These are phyloP conservation scores for Fragum whitleyi DNA, from an alignment of 2,888 invertebrate species.

Conservation along the genomic window DNA sequence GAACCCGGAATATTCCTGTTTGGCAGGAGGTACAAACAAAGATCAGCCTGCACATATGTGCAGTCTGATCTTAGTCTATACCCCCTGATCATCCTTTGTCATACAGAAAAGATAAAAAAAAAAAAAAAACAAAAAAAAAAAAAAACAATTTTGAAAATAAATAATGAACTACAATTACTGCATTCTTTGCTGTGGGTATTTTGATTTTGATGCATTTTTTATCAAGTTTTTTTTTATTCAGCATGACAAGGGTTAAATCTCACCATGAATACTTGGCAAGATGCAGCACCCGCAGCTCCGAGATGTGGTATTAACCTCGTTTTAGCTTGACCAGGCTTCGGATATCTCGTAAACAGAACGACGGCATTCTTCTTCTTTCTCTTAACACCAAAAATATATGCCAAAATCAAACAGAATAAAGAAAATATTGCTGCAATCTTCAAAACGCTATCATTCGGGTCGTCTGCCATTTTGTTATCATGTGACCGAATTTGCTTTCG, in stretches of 20 bases:
- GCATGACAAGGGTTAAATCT: neutral
- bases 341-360: constrained; percentile 71
- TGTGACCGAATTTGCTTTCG: neutral
- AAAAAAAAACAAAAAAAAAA: too few relatives aligned
- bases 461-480: constrained; percentile 28
- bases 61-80: too few relatives aligned
- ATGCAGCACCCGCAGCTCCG: constrained; percentile 67
- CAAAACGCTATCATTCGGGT: neutral
- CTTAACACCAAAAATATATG: neutral
- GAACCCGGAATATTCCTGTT: too few relatives aligned
- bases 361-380: constrained; percentile 9
- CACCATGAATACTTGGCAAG: constrained; percentile 71
- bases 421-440: neutral
- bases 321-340: constrained; percentile 71
- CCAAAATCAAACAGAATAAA: neutral
- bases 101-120: too few relatives aligned
- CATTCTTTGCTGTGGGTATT: too few relatives aligned
- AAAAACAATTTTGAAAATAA: too few relatives aligned
- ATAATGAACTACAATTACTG: too few relatives aligned
- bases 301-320: constrained; percentile 69
- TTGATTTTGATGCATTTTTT: too few relatives aligned
- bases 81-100: too few relatives aligned
- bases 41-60: too few relatives aligned
- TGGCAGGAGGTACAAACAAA: too few relatives aligned
- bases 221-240: too few relatives aligned